A percentile compares a stretch with the other conserved stretches of the same genome.
Conservation (phyloP, 2,113 vertebrate species). For the Microcebus griseorufus region DNA sequence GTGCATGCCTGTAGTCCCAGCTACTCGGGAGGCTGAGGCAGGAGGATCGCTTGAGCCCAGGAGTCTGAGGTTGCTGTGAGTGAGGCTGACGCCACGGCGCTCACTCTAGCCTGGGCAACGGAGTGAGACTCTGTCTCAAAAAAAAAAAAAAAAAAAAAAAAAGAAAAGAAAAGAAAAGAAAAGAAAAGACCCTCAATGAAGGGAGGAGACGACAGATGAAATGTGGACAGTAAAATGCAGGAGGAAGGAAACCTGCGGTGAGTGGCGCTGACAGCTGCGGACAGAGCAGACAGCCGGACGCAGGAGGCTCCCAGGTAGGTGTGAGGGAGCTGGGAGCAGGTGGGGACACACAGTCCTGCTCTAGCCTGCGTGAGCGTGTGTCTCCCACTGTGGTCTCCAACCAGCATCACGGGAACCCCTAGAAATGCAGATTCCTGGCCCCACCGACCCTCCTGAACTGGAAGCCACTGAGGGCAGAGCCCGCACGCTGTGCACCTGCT, state of each 20-base stretch:
- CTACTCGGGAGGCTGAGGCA: too few relatives aligned
- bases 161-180: too few relatives aligned
- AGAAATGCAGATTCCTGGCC: too few relatives aligned
- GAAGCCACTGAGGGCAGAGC: fast-evolving
- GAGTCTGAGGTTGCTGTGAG: too few relatives aligned
- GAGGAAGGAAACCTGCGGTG: fast-evolving
- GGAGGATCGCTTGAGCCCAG: too few relatives aligned
- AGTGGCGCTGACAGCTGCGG: fast-evolving
- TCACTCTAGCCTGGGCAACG: too few relatives aligned
- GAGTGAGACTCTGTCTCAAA: too few relatives aligned
- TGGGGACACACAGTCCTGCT: fast-evolving
- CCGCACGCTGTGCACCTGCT: neutral
- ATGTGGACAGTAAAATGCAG: neutral
- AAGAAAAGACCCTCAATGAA: neutral
- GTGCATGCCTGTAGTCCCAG: too few relatives aligned
- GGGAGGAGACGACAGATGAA: neutral
- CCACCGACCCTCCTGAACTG: neutral
- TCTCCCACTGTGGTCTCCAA: neutral
- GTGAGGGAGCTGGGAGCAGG: too few relatives aligned
- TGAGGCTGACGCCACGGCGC: too few relatives aligned
- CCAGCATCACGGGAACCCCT: neutral
- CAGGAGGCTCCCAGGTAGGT: neutral
- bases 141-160: too few relatives aligned
- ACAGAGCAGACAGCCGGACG: too few relatives aligned
- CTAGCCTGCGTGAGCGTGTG: fast-evolving